Conservation (phyloP, 1,140 invertebrate species). For the Apis laboriosa region DNA sequence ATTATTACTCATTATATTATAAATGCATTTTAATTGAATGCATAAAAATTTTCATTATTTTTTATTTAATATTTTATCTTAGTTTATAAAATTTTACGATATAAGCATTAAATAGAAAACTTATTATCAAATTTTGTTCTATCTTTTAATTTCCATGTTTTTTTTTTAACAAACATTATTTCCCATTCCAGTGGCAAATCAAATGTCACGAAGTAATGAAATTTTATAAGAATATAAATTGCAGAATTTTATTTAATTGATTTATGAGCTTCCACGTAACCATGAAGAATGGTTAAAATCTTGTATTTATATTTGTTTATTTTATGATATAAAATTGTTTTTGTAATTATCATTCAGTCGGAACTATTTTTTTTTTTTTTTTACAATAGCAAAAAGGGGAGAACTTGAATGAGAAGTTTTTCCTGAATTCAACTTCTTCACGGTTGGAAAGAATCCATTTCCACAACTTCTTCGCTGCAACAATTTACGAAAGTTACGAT, state of each 20-base stretch:
- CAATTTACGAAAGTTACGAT: slow-evolving; percentile 44
- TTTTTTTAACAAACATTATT: too few species aligned
- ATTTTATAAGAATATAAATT: too few species aligned
- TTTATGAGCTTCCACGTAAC: too few species aligned
- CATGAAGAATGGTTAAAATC: not conserved
- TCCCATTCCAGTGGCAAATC: too few species aligned
- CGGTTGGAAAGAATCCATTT: not conserved
- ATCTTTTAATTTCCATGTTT: too few species aligned
- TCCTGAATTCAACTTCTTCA: not conserved
- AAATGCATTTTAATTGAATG: not conserved
- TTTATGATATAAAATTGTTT: not conserved
- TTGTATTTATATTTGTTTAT: not conserved
- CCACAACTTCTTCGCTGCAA: slow-evolving; percentile 7
- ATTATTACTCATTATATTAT: not conserved
- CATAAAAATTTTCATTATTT: not conserved
- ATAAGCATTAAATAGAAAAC: too few species aligned
- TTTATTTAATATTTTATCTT: too few species aligned
- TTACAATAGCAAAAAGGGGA: not conserved
- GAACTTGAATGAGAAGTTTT: not conserved
- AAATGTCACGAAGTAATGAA: too few species aligned
- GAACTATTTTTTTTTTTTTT: not conserved
- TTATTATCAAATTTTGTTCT: too few species aligned
- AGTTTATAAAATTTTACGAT: too few species aligned
- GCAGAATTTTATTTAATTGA: not conserved
- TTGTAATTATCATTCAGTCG: not conserved